Evolutionary conservation across 2,888 invertebrate species (phyloP).

Genomic region (Beris morrisii): DNA sequence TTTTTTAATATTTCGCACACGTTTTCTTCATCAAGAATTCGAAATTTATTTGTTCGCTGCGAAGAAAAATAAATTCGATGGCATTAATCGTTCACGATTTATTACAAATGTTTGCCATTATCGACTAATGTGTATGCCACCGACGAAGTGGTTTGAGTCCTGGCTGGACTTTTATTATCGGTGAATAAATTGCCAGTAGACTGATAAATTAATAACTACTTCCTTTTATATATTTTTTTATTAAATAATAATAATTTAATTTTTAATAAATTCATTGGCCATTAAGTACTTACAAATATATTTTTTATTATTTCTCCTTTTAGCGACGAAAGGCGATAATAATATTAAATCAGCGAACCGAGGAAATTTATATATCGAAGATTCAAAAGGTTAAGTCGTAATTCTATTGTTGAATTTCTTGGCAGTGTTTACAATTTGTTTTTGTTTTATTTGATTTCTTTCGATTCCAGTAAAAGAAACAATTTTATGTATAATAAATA

Average conservation of each 20-base stretch:
- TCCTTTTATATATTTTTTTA: too few species aligned
- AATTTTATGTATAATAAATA: background rate
- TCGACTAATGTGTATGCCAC: too few species aligned
- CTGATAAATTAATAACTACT: too few species aligned
- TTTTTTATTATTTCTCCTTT: slow-evolving; percentile 36
- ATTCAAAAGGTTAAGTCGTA: slow-evolving; percentile 49
- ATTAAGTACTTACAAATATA: background rate
- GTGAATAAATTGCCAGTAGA: too few species aligned
- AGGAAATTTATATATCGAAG: slow-evolving; percentile 55
- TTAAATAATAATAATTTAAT: background rate
- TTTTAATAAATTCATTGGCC: background rate
- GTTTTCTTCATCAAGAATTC: too few species aligned
- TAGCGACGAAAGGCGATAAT: slow-evolving; percentile 46
- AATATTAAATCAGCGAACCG: slow-evolving; percentile 50
- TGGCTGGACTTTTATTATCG: too few species aligned
- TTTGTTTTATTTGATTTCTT: background rate
- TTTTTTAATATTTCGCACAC: background rate
- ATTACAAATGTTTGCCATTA: too few species aligned
- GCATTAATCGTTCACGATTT: too few species aligned
- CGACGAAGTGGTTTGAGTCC: too few species aligned
- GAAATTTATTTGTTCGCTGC: too few species aligned
- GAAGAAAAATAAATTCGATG: too few species aligned
- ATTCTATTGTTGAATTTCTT: background rate
- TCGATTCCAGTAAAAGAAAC: background rate
- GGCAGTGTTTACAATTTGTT: background rate